These are phyloP conservation scores for Patagioenas fasciata DNA, from an alignment of 2,113 vertebrate species.

Conservation along the genomic window DNA sequence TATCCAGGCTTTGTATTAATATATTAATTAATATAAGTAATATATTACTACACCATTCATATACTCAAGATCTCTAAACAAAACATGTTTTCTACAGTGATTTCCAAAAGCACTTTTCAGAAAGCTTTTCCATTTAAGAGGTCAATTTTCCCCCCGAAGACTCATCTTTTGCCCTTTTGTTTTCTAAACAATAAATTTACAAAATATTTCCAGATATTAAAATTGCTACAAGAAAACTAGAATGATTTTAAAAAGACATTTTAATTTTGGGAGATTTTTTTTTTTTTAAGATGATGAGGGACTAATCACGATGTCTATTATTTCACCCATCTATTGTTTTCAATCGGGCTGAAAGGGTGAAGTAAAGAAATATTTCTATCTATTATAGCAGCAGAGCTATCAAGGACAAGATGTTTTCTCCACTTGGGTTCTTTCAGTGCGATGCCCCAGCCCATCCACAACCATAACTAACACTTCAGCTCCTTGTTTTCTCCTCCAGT, in stretches of 20 bases:
- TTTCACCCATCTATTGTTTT: background rate
- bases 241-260: background rate
- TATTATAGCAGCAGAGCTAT: background rate
- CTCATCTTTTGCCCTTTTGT: background rate
- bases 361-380: background rate
- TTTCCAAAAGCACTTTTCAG: background rate
- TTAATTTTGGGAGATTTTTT: background rate
- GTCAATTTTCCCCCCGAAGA: background rate
- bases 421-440: background rate
- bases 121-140: background rate
- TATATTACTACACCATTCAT: background rate
- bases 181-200: background rate
- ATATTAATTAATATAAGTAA: too few species aligned
- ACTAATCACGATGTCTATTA: background rate
- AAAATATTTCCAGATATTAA: background rate
- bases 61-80: background rate
- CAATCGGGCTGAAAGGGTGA: background rate
- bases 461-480: constrained; percentile 6
- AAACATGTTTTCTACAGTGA: background rate
- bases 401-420: constrained; percentile 12
- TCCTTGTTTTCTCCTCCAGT: background rate
- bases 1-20: background rate
- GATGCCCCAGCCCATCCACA: background rate
- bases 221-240: background rate
- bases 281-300: background rate